A percentile compares a stretch with the other conserved stretches of the same genome.
These are phyloP conservation scores for Ia io DNA, from an alignment of 2,113 vertebrate species.

Conservation along the genomic window DNA sequence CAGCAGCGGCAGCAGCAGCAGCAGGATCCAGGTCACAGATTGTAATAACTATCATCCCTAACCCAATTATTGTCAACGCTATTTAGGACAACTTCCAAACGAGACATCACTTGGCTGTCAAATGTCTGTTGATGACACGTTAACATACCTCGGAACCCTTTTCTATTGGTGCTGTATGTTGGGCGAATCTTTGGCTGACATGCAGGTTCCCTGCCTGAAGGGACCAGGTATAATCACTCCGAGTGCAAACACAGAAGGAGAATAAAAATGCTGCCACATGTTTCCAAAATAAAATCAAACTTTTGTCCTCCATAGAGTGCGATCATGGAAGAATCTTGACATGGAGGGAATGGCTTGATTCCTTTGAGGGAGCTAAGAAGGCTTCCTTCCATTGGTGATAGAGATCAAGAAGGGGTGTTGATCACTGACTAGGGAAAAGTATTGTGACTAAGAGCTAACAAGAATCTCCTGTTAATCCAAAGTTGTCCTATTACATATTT, in stretches of 20 bases:
- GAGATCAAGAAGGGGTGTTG: background rate
- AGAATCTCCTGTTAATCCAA: background rate
- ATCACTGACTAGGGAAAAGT: background rate
- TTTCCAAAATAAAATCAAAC: background rate
- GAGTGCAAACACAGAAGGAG: background rate
- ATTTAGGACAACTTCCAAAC: constrained; percentile 19
- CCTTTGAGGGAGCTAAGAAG: background rate
- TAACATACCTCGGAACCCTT: background rate
- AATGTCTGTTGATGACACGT: background rate
- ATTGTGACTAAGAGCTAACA: background rate
- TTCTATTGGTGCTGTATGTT: background rate
- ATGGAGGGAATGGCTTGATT: background rate
- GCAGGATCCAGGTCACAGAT: constrained; percentile 77
- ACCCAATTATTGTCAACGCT: background rate
- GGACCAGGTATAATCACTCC: background rate
- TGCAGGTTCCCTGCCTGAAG: background rate
- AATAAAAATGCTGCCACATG: background rate
- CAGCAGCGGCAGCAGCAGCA: background rate
- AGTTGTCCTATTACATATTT: background rate
- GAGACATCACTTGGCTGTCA: constrained; percentile 17
- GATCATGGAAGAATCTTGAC: background rate
- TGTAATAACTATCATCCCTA: constrained; percentile 2
- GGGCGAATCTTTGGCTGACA: background rate
- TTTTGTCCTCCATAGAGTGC: background rate
- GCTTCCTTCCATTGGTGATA: background rate